phyloP scores from a whole-genome alignment of 1,140 invertebrate genomes.

The Cotesia glomerata region DNA sequence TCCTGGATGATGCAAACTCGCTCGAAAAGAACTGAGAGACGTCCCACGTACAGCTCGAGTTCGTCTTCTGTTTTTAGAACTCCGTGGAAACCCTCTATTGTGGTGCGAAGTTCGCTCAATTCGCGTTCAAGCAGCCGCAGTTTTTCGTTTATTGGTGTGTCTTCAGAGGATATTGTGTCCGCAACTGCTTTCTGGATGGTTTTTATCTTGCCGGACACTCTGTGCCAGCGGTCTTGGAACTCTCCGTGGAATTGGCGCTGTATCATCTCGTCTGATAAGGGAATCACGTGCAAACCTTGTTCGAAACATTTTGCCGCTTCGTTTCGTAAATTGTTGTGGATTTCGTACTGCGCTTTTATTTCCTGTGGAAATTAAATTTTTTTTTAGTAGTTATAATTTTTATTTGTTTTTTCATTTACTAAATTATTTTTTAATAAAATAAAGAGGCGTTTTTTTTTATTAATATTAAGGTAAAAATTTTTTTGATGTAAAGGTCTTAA shows the following conservation, averaged over 20 bases:
- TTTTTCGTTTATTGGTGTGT: slow-evolving; percentile 75
- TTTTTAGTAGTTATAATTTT: too few relatives aligned
- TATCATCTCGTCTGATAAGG: slow-evolving; percentile 79
- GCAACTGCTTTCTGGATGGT: slow-evolving; percentile 72
- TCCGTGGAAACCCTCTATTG: slow-evolving; percentile 74
- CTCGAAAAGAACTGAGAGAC: slow-evolving; percentile 75
- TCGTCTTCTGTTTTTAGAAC: slow-evolving; percentile 83
- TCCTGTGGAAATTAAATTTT: slow-evolving; percentile 64
- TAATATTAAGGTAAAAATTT: too few relatives aligned
- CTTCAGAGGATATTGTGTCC: slow-evolving; percentile 72
- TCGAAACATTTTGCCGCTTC: slow-evolving; percentile 77
- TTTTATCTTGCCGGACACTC: slow-evolving; percentile 69
- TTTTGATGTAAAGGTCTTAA: too few relatives aligned
- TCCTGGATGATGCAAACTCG: slow-evolving; percentile 79
- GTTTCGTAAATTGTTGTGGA: slow-evolving; percentile 78
- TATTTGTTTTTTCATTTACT: too few relatives aligned
- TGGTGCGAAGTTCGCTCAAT: slow-evolving; percentile 71
- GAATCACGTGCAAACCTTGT: slow-evolving; percentile 76
- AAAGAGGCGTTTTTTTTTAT: too few relatives aligned
- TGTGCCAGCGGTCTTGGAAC: slow-evolving; percentile 77
- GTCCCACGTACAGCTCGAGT: slow-evolving; percentile 78
- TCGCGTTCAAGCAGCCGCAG: slow-evolving; percentile 76
- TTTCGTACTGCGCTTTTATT: slow-evolving; percentile 84
- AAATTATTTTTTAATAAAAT: too few relatives aligned
- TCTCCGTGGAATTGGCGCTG: slow-evolving; percentile 79